phyloP scores from a whole-genome alignment of 2,113 vertebrate species.

The Glaucidium brasilianum region DNA sequence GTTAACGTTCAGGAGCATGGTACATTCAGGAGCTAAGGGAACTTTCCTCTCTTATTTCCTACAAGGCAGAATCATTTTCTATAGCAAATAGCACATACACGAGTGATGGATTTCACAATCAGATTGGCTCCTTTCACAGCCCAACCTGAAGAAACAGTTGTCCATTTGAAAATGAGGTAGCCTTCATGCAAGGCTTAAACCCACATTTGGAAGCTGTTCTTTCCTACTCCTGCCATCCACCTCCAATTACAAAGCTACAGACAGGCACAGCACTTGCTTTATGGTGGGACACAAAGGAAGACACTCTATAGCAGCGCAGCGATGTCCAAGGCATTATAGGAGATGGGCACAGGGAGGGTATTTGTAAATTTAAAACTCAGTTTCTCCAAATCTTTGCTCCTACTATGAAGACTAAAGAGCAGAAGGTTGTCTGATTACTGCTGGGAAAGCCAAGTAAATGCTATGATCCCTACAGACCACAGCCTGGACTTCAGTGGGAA shows the following conservation, averaged over 20 bases:
- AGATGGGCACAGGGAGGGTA: neutral
- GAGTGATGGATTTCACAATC: neutral
- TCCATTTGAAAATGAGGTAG: neutral
- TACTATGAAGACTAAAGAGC: neutral
- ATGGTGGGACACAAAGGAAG: neutral
- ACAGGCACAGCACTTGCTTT: neutral
- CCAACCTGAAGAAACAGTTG: neutral
- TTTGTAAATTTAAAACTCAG: neutral
- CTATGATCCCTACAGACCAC: rapidly evolving
- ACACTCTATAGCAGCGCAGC: rapidly evolving
- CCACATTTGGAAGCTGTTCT: neutral
- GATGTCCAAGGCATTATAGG: neutral
- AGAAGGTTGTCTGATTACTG: neutral
- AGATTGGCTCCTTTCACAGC: neutral
- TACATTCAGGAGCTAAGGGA: neutral
- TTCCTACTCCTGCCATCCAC: neutral
- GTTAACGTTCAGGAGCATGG: neutral
- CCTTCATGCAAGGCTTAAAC: neutral
- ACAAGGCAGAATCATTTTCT: neutral
- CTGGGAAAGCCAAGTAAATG: neutral
- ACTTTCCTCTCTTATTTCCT: neutral
- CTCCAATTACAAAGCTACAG: neutral
- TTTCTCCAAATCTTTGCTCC: neutral
- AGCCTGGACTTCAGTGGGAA: neutral
- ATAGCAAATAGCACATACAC: neutral